Base-by-base conservation (phyloP, 2,113 vertebrate genomes). In the Colius striatus region DNA sequence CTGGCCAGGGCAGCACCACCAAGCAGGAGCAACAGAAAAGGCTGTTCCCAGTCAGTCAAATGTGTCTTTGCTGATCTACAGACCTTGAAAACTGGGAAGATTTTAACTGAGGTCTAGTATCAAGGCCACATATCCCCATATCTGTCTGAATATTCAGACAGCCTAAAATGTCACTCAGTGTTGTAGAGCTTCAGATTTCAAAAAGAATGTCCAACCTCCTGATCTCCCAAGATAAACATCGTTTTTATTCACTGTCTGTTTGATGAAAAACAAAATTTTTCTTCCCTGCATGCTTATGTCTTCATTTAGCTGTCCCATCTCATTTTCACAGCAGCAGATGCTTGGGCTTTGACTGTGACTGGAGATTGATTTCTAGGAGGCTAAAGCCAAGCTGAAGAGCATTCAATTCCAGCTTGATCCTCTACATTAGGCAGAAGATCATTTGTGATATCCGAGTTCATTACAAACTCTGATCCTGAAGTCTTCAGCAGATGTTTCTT, bases 21-120 rank as follows among this genome's bases (percentile, higher is more conserved):
- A 45, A 45, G 41, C 0, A 0, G 22, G 29, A 68, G 61, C 16
- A 61, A 29, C 16, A 0, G 0, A 58, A 18, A 4, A 27, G 48
- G 53, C n/a, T 36, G 20, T 32, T 82, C 27, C 57, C 74, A 57
- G 54, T 43, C 82, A 79, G 16, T 72, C 70, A 75, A 30, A n/a
- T 3, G 3, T 55, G 67, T 65, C 13, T 36, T 58, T 78, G 62
- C 47, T 83, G 50, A 27, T 23, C 63, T 65, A 25, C 30, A 19
- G 53, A 43, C n/a, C 16, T 54, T 62, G 41, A 30, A n/a, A 93
- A 70, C 50, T 23, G 47, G 27, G 30, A 61, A 54, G n/a, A 70
- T 48, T 68, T 79, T 45, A 63, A 67, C 53, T 63, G 48, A 43
- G 32, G 57, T n/a, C 84, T 66, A 25, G 45, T 14, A 65, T 22